phyloP scores from a whole-genome alignment of 2,888 invertebrate species.

The Shargacucullia verbasci region DNA sequence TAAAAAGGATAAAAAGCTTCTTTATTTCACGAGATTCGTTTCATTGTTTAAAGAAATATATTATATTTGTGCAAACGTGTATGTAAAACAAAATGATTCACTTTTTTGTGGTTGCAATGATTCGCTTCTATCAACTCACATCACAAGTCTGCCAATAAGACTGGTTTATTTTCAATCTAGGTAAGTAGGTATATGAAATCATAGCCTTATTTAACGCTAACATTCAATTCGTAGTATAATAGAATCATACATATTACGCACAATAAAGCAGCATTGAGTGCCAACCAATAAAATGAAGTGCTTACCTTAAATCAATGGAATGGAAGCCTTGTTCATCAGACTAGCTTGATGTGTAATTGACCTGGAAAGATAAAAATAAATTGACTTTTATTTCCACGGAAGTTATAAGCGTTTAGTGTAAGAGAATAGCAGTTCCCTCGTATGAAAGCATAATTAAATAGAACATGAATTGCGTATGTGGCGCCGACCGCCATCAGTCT shows the following conservation, averaged over 20 bases:
- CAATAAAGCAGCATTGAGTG: constrained; percentile 17
- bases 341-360: constrained; percentile 73
- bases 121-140: constrained; percentile 3
- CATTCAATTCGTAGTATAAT: not conserved
- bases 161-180: not conserved
- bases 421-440: constrained; percentile 18
- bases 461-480: constrained; percentile 35
- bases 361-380: constrained; percentile 71
- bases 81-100: constrained; percentile 20
- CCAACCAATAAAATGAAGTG: constrained; percentile 15
- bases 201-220: constrained; percentile 6
- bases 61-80: not conserved
- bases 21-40: constrained; percentile 2
- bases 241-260: constrained; percentile 1
- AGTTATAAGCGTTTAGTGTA: constrained; percentile 5
- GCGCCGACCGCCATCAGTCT: constrained; percentile 36
- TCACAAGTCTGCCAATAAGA: constrained; percentile 4
- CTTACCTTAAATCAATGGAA: constrained; percentile 66
- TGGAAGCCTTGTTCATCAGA: constrained; percentile 65
- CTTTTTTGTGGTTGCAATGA: not conserved
- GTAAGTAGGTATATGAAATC: constrained; percentile 9
- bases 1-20: no score
- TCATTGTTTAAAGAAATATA: constrained; percentile 10
- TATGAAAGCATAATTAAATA: constrained; percentile 35
- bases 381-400: constrained; percentile 22